phyloP scores from a whole-genome alignment of 2,797 vertebrate species.

The Lithobates pipiens region DNA sequence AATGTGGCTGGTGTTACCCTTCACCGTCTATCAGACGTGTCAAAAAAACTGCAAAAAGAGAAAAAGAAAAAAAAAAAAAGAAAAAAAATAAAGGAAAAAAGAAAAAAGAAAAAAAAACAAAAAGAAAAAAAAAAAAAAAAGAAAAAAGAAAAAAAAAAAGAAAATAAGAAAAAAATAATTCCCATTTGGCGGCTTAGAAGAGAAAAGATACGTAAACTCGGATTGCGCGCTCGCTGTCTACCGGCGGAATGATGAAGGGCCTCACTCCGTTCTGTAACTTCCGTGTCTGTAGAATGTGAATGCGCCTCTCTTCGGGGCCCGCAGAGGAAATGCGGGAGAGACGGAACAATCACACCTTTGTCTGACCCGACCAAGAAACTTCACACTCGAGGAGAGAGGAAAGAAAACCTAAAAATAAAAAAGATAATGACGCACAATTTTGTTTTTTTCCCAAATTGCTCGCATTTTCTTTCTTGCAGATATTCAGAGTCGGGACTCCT shows the following conservation, averaged over 20 bases:
- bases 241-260: slow-evolving; percentile 11
- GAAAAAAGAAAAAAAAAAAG: too few species aligned
- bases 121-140: background rate
- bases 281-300: background rate
- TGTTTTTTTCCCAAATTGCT: background rate
- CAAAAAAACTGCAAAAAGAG: too few species aligned
- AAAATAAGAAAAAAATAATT: background rate
- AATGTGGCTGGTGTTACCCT: background rate
- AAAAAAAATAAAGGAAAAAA: too few species aligned
- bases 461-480: background rate
- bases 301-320: slow-evolving; percentile 10
- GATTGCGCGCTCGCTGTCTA: background rate
- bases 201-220: background rate
- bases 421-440: background rate
- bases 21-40: slow-evolving; percentile 18
- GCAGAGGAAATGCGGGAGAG: background rate
- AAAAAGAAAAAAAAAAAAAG: too few species aligned
- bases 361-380: background rate
- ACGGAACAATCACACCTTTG: slow-evolving; percentile 6
- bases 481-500: background rate
- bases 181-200: background rate
- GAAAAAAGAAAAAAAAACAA: too few species aligned
- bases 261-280: background rate
- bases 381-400: too few species aligned
- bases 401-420: background rate